Evolutionary conservation across 2,797 vertebrate species (phyloP), one percentile per base, ranked within the genome.

Genomic region (Mionectes olivaceus): DNA sequence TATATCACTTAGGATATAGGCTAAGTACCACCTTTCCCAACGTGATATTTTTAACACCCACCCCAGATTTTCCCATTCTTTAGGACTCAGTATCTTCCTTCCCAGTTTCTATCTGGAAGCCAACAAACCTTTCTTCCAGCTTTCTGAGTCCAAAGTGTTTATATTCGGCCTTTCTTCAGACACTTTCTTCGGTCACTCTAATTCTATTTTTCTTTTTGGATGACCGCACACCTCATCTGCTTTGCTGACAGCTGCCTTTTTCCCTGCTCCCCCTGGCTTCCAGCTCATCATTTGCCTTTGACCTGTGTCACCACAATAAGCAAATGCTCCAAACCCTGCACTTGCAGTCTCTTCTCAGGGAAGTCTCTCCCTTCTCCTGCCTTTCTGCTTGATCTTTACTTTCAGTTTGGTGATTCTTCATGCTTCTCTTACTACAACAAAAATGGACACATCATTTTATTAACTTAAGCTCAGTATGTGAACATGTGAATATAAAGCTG

Each of bases 31-130:
- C 19, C 12, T 71, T 75, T 60, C 63, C 39, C 25, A 55, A 56
- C 2, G 5, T 4, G 1, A 1, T 11, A 46, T 57, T 87, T 89
- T 83, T 23, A 47, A 27, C 0, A 1, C 4, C 3, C 11, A 5
- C 2, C 11, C 24, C 41, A 22, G 10, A 43, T 39, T 70, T 25
- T 55, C 37, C 25, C 19, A 9, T 44, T 76, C 37, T 47, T 77
- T 52, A 85, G 18, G 24, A 52, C 13, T 46, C 53, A 64, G 3
- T 27, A 55, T 56, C 56, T 61, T 82, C 24, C 23, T 50, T 87
- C 78, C 23, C 16, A n/a, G 8, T 23, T 80, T 35, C 11, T 24
- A 4, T 27, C 15, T 44, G 57, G 27, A 88, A 90, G n/a, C 28
- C 60, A 80, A 35, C 30, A 63, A 83, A 19, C 7, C 1, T 78